Percentiles rank a stretch among this genome's conserved stretches.
Conservation (phyloP, 2,888 invertebrate genomes). For the Cataglyphis rosenhaueri region DNA sequence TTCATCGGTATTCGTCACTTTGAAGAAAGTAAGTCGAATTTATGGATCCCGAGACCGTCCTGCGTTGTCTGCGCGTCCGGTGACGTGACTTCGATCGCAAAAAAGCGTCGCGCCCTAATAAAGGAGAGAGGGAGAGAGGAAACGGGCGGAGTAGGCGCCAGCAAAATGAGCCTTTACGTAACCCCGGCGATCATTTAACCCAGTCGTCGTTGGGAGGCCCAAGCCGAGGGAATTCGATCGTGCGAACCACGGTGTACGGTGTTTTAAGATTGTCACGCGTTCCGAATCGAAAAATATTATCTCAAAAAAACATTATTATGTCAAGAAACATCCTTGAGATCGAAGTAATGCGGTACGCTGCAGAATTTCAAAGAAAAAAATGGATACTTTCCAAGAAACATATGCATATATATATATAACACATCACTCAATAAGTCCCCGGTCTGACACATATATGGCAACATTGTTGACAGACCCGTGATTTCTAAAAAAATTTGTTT, state of each 20-base stretch:
- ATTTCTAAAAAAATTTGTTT: too few species aligned
- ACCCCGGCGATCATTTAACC: slow-evolving; percentile 77
- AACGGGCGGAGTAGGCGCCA: slow-evolving; percentile 77
- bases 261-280: not conserved
- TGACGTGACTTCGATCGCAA: slow-evolving; percentile 63
- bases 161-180: slow-evolving; percentile 79
- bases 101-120: slow-evolving; percentile 69
- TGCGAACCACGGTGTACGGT: slow-evolving; percentile 37
- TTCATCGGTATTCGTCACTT: slow-evolving; percentile 13
- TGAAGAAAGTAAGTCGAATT: slow-evolving; percentile 33
- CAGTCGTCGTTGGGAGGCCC: slow-evolving; percentile 49
- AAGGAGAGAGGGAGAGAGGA: slow-evolving; percentile 51
- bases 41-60: slow-evolving; percentile 1
- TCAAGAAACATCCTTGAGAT: not conserved
- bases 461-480: too few species aligned
- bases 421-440: too few species aligned
- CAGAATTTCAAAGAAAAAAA: not conserved
- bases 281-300: not conserved
- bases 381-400: not conserved
- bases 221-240: slow-evolving; percentile 53
- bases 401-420: not conserved
- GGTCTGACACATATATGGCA: too few species aligned
- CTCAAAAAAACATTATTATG: not conserved
- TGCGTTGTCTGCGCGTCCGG: slow-evolving; percentile 38
- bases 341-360: not conserved